Evolutionary conservation across 2,113 vertebrate species (phyloP).

Genomic region (Phoxinus phoxinus): DNA sequence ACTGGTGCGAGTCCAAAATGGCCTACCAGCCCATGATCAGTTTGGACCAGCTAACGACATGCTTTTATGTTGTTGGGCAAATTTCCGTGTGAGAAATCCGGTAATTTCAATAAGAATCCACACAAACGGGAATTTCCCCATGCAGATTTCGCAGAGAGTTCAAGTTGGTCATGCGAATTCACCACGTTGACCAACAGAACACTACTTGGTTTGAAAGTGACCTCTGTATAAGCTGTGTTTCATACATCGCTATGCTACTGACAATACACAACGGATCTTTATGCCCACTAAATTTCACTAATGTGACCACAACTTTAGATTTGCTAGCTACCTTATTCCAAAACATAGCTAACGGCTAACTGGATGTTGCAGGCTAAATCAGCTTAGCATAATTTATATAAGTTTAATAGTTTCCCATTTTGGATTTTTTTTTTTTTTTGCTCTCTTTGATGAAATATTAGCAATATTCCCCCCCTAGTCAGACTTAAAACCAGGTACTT

Average conservation of each 20-base stretch:
- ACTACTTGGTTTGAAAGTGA: background rate
- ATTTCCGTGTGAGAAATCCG: background rate
- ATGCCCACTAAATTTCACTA: background rate
- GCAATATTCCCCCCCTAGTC: background rate
- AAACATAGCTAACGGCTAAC: background rate
- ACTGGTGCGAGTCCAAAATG: background rate
- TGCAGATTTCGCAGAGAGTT: background rate
- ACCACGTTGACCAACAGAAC: background rate
- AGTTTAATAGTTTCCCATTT: background rate
- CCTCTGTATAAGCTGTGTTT: background rate
- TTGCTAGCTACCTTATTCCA: background rate
- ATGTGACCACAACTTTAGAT: background rate
- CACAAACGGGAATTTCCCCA: background rate
- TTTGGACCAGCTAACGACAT: background rate
- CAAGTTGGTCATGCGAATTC: background rate
- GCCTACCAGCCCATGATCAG: background rate
- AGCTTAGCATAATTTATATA: background rate
- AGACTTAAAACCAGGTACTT: constrained; percentile 1
- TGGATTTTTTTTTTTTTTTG: background rate
- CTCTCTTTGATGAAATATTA: background rate
- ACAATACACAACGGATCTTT: background rate
- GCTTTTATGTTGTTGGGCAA: background rate
- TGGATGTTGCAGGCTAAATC: background rate
- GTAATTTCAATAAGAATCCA: background rate
- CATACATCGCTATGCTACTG: background rate